Conservation (phyloP, 2,888 invertebrate species). For the Nephrotoma flavescens region DNA sequence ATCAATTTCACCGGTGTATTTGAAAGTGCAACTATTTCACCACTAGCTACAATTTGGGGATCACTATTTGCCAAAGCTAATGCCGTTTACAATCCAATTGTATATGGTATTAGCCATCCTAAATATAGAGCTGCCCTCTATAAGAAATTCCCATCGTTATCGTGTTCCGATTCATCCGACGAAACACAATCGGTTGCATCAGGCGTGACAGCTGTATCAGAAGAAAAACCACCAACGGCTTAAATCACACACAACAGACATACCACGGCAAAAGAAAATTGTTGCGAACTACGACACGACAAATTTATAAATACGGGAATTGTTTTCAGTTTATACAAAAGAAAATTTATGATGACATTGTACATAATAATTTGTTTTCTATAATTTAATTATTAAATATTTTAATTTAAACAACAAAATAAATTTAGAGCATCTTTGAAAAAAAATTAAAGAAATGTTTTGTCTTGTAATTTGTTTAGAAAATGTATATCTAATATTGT, state of each 20-base stretch:
- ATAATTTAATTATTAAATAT: neutral
- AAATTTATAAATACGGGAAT: neutral
- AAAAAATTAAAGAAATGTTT: neutral
- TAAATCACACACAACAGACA: neutral
- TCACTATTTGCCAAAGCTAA: constrained; percentile 47
- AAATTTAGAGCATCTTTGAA: neutral
- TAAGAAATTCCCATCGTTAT: constrained; percentile 44
- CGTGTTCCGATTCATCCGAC: constrained; percentile 27
- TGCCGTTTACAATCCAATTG: constrained; percentile 41
- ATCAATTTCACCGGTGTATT: constrained; percentile 39
- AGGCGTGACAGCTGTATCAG: constrained; percentile 9
- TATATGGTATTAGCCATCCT: constrained; percentile 46
- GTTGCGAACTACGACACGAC: neutral
- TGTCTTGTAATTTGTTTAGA: neutral
- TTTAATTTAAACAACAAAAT: neutral
- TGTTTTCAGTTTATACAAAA: neutral
- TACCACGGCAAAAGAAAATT: neutral
- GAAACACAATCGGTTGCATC: constrained; percentile 10
- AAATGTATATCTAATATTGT: too few relatives aligned
- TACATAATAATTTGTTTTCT: neutral
- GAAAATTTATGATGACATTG: neutral
- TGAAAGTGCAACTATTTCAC: constrained; percentile 33
- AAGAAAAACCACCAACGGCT: constrained; percentile 8
- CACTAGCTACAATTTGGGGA: constrained; percentile 38
- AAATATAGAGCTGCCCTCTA: constrained; percentile 43